Evolutionary conservation across 2,888 invertebrate species (phyloP).

Genomic region (Chesias legatella): DNA sequence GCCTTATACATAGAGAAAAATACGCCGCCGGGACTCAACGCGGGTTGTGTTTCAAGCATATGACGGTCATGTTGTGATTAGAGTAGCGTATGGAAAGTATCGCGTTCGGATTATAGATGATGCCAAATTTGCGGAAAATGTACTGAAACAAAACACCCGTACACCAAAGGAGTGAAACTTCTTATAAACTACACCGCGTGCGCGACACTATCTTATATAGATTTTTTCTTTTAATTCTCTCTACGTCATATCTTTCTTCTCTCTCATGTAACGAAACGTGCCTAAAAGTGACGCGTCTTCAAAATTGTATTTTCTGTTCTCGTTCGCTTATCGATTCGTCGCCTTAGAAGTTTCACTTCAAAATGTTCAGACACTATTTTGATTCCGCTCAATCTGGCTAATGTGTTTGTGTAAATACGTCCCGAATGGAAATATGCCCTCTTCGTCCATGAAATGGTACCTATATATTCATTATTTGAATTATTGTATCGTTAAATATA

Average conservation of each 20-base stretch:
- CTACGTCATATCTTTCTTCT: no score
- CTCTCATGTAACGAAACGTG: no score
- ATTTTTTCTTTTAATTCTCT: no score
- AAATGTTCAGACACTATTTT: not conserved
- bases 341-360: no score
- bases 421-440: slow-evolving; percentile 17
- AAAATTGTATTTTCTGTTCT: no score
- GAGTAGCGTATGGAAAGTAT: slow-evolving; percentile 26
- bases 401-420: slow-evolving; percentile 20
- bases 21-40: slow-evolving; percentile 38
- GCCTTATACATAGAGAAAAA: slow-evolving; percentile 55
- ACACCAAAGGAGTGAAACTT: no score
- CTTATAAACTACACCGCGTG: no score
- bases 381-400: slow-evolving; percentile 2
- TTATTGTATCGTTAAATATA: no score
- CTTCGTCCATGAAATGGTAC: slow-evolving; percentile 30
- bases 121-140: slow-evolving; percentile 3
- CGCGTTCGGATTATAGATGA: slow-evolving; percentile 2
- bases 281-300: no score
- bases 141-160: no score
- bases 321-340: no score
- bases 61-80: slow-evolving; percentile 48
- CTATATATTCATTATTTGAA: slow-evolving; percentile 30
- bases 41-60: slow-evolving; percentile 59
- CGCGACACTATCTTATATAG: no score